phyloP scores from a whole-genome alignment of 1,140 invertebrate genomes.

The Leptinotarsa defecta region DNA sequence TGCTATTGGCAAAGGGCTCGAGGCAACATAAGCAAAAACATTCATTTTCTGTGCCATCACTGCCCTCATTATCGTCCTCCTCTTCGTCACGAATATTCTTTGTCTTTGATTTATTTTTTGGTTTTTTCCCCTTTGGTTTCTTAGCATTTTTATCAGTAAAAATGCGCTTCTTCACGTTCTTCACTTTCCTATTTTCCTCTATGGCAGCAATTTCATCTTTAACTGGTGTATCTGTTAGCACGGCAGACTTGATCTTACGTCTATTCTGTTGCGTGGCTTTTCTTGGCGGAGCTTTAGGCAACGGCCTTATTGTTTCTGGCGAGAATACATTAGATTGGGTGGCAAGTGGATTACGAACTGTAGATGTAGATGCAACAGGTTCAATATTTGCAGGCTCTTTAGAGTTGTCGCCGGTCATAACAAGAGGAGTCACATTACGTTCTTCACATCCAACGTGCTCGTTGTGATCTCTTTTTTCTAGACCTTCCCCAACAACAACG shows the following conservation, averaged over 20 bases:
- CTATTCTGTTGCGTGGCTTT: conserved; percentile 14
- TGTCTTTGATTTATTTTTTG: not conserved
- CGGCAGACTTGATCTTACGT: conserved; percentile 22
- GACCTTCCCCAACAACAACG: conserved; percentile 7
- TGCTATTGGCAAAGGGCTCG: conserved; percentile 26
- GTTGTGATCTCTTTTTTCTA: not conserved
- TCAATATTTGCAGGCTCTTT: not conserved
- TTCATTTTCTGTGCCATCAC: conserved; percentile 15
- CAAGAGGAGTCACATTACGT: not conserved
- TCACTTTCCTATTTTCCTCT: not conserved
- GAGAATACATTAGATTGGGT: conserved; percentile 11
- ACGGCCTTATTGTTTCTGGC: conserved; percentile 11
- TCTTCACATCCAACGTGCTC: not conserved
- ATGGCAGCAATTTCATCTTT: conserved; percentile 18
- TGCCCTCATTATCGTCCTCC: not conserved
- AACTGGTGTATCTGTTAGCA: conserved; percentile 11
- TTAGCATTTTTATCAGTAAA: not conserved
- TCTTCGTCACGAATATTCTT: not conserved
- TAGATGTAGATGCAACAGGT: conserved; percentile 5
- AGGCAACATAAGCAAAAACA: conserved; percentile 31
- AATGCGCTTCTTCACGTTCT: conserved; percentile 10
- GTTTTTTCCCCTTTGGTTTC: not conserved
- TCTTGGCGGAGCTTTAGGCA: conserved; percentile 23
- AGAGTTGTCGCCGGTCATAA: not conserved
- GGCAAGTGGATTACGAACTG: conserved; percentile 11